Evolutionary conservation across 2,888 invertebrate species (phyloP), one percentile per base, ranked within the genome.

Genomic region (Callyntrura guangdongensis): DNA sequence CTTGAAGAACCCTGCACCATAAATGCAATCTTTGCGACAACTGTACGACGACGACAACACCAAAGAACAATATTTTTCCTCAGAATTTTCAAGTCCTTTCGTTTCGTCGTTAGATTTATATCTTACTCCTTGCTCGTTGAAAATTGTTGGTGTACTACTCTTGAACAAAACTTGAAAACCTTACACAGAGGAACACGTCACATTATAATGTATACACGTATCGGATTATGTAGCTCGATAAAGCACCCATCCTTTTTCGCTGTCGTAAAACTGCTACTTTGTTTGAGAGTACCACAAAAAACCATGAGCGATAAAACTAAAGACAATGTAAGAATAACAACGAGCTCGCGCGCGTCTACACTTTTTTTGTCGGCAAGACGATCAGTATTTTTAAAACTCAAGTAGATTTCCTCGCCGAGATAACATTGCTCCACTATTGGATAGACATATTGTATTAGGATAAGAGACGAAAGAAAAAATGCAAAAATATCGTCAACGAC

Each of bases 241-340:
- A n/a, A n/a, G n/a, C n/a, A n/a, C n/a, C n/a, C n/a, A n/a, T n/a
- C n/a, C n/a, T n/a, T n/a, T n/a, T n/a, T n/a, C n/a, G n/a, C n/a
- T n/a, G n/a, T n/a, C n/a, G n/a, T n/a, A n/a, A n/a, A n/a, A n/a
- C n/a, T n/a, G n/a, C n/a, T n/a, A n/a, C n/a, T n/a, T n/a, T n/a
- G n/a, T 72, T 36, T 72, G 45, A 6, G 83, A 83, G 27, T n/a
- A 53, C 53, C 83, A 53, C 49, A 84, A 64, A 84, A 84, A 84
- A 69, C 69, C 69, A 84, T 84, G 45, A 72, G 45, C 69, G 69
- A 72, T 72, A 84, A 72, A 84, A 84, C 25, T 36, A 84, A 72
- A 84, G 84, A 84, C 84, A 84, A 72, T 27, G 53, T 25, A 72
- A 22, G 72, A 72, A 84, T 72, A 84, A 84, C 53, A 84, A 84